These are phyloP conservation scores for Percina caprodes DNA, from an alignment of 2,113 vertebrate genomes.

Conservation along the genomic window DNA sequence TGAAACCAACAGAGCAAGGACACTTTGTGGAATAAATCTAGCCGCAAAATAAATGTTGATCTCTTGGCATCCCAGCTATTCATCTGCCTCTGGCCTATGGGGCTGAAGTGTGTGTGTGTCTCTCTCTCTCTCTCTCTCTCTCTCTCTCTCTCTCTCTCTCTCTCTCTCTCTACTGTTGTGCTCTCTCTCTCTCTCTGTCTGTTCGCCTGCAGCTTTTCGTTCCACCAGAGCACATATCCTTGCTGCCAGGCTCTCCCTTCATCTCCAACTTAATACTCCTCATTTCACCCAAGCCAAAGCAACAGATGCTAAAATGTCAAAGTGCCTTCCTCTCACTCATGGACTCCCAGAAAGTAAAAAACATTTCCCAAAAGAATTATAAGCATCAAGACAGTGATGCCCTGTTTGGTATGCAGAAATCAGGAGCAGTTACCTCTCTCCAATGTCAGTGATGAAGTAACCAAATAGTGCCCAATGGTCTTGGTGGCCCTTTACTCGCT, in stretches of 20 bases:
- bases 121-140: constrained; percentile 6
- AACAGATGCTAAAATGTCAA: constrained; percentile 65
- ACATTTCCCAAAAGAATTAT: not conserved
- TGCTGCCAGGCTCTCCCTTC: constrained; percentile 59
- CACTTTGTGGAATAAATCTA: constrained; percentile 40
- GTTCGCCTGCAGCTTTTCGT: constrained; percentile 53
- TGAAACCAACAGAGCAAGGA: constrained; percentile 13
- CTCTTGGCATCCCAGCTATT: constrained; percentile 54
- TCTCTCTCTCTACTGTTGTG: not conserved
- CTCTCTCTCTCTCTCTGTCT: not conserved
- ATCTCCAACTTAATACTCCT: constrained; percentile 60
- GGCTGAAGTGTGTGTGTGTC: constrained; percentile 16
- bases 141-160: not conserved
- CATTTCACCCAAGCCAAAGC: constrained; percentile 65
- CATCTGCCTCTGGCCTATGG: constrained; percentile 54
- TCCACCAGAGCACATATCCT: constrained; percentile 56
- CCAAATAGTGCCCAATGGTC: not conserved
- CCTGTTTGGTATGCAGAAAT: constrained; percentile 4
- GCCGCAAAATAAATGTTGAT: constrained; percentile 53
- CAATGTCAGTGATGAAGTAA: not conserved
- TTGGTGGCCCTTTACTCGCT: not conserved
- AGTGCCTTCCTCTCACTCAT: constrained; percentile 32
- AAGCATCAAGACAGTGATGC: not conserved
- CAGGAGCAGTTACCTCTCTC: not conserved
- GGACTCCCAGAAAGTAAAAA: constrained; percentile 23